A percentile compares a stretch with the other conserved stretches of the same genome.
Evolutionary conservation across 2,113 vertebrate species (phyloP).

Genomic region (Hypanus sabinus): DNA sequence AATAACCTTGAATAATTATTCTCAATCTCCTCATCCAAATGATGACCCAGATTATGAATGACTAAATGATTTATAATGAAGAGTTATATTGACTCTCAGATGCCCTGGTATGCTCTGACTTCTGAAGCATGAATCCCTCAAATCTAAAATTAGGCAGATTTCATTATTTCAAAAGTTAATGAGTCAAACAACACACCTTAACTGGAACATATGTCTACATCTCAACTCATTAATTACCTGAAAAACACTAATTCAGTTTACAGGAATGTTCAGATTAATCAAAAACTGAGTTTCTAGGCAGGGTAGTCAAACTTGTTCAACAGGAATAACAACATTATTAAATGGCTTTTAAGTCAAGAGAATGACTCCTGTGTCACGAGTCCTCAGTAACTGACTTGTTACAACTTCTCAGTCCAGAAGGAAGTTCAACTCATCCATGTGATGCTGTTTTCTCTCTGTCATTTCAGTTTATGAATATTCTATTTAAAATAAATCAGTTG

Average conservation of each 20-base stretch:
- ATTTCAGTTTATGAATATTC: not conserved
- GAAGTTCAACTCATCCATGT: not conserved
- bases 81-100: not conserved
- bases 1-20: too few species aligned
- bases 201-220: not conserved
- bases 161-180: not conserved
- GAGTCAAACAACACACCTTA: too few species aligned
- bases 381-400: not conserved
- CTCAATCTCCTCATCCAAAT: too few species aligned
- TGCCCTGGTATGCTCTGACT: not conserved
- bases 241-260: not conserved
- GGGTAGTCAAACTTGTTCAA: not conserved
- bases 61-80: not conserved
- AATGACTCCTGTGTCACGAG: not conserved
- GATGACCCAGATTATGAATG: too few species aligned
- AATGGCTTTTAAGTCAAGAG: not conserved
- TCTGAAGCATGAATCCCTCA: not conserved
- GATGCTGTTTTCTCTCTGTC: not conserved
- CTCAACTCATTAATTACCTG: not conserved
- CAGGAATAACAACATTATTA: slow-evolving; percentile 3
- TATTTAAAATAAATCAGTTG: not conserved
- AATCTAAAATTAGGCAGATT: not conserved
- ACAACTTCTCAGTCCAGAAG: not conserved
- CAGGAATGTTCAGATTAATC: not conserved
- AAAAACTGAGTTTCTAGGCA: not conserved